Evolutionary conservation across 2,797 vertebrate genomes (phyloP).

Genomic region (Hoplostethus mediterraneus): DNA sequence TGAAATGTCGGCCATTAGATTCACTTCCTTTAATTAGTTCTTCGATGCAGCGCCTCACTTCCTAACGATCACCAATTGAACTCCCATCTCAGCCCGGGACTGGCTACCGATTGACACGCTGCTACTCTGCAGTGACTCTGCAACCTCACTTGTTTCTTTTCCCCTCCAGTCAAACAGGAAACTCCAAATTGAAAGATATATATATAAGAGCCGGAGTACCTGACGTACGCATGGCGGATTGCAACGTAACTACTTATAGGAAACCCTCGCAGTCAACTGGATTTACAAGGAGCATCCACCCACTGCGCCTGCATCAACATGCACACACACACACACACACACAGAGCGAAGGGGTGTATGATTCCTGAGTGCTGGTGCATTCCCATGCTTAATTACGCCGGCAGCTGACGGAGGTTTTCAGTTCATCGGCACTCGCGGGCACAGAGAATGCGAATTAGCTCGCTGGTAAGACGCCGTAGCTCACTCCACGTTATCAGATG

Average conservation of each 20-base stretch:
- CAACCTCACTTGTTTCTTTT: conserved; percentile 30
- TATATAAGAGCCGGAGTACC: conserved; percentile 31
- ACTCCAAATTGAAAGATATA: conserved; percentile 47
- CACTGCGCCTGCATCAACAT: conserved; percentile 8
- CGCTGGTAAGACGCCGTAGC: not conserved
- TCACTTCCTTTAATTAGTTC: conserved; percentile 56
- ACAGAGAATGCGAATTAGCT: conserved; percentile 28
- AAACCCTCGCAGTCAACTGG: conserved; percentile 1
- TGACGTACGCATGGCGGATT: conserved; percentile 31
- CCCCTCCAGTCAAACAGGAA: conserved; percentile 32
- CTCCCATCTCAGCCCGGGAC: conserved; percentile 22
- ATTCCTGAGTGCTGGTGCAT: conserved; percentile 1
- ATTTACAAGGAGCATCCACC: conserved; percentile 8
- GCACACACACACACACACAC: conserved; percentile 5
- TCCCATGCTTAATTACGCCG: conserved; percentile 30
- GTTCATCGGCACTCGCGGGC: not conserved
- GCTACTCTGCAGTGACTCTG: conserved; percentile 1
- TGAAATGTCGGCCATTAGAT: conserved; percentile 40
- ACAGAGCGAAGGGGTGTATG: not conserved
- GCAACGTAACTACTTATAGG: not conserved
- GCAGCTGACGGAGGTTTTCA: conserved; percentile 26
- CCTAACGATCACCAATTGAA: conserved; percentile 54
- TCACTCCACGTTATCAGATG: conserved; percentile 1
- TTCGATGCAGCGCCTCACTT: conserved; percentile 41
- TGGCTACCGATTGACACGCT: conserved; percentile 24